phyloP scores from a whole-genome alignment of 2,797 vertebrate species.

The Huso huso region DNA sequence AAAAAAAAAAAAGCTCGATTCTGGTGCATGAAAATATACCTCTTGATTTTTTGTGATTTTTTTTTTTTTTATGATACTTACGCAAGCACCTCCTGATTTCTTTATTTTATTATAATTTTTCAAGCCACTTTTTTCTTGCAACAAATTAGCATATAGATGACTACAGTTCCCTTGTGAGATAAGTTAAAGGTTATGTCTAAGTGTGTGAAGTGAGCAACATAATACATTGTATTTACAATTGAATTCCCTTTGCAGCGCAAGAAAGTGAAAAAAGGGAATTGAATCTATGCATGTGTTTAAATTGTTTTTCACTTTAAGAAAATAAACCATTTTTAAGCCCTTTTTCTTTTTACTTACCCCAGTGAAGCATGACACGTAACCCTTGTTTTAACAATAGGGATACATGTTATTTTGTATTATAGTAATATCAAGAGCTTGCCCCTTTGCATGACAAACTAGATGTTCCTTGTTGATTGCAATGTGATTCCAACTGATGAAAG shows the following conservation, averaged over 20 bases:
- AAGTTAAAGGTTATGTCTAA: constrained; percentile 33
- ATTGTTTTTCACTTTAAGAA: constrained; percentile 28
- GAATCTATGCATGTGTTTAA: constrained; percentile 54
- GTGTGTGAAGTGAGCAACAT: constrained; percentile 32
- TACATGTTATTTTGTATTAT: constrained; percentile 17
- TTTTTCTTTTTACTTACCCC: constrained; percentile 29
- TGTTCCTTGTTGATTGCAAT: too few species aligned
- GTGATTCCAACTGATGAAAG: too few species aligned
- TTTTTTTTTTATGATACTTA: constrained; percentile 25
- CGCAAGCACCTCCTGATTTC: constrained; percentile 39
- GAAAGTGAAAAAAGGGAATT: constrained; percentile 40
- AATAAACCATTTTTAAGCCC: constrained; percentile 21
- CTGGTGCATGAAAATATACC: constrained; percentile 70
- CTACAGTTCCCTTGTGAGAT: constrained; percentile 26
- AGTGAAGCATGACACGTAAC: constrained; percentile 54
- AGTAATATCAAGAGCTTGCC: constrained; percentile 36
- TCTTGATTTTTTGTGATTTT: constrained; percentile 30
- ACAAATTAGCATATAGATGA: constrained; percentile 36
- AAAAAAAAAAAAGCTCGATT: constrained; percentile 43
- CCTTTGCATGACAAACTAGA: constrained; percentile 34
- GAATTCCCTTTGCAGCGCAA: constrained; percentile 31
- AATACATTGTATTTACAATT: constrained; percentile 31
- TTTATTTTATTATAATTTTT: constrained; percentile 26
- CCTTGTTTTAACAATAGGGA: constrained; percentile 43
- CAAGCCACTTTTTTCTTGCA: constrained; percentile 51